These are phyloP conservation scores for Rhyacophila evoluta DNA, from an alignment of 2,888 invertebrate species.

Conservation along the genomic window DNA sequence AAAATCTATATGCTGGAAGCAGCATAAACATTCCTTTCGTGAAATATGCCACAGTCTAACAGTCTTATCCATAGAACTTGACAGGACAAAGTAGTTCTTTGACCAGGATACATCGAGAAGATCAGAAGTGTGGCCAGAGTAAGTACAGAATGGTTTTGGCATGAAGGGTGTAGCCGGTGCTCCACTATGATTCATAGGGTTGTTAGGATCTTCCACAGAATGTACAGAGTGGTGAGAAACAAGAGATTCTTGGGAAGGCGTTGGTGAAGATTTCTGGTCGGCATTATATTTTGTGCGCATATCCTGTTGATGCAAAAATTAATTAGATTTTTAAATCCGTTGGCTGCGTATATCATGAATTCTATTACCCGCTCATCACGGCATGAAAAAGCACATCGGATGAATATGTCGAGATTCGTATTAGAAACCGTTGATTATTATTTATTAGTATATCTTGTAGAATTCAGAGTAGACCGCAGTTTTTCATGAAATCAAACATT, in stretches of 20 bases:
- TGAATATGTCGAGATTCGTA: too few species aligned
- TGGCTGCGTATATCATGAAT: too few species aligned
- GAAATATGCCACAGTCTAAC: constrained; percentile 97
- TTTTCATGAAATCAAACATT: too few species aligned
- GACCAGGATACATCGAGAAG: constrained; percentile 98
- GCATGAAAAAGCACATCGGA: too few species aligned
- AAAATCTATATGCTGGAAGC: constrained; percentile 99
- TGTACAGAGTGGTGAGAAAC: constrained; percentile 73
- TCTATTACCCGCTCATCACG: too few species aligned
- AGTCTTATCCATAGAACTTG: constrained; percentile 98
- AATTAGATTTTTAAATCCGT: not conserved
- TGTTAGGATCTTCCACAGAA: constrained; percentile 74
- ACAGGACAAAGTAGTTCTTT: constrained; percentile 97
- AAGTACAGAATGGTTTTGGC: constrained; percentile 91
- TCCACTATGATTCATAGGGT: constrained; percentile 71
- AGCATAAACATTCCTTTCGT: constrained; percentile 95
- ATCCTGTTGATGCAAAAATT: constrained; percentile 70
- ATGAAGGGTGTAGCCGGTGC: constrained; percentile 81
- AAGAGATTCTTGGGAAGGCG: constrained; percentile 92
- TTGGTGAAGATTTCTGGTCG: constrained; percentile 89
- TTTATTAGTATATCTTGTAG: too few species aligned
- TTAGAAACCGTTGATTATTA: too few species aligned
- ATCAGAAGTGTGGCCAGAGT: constrained; percentile 96
- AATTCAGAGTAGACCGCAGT: too few species aligned
- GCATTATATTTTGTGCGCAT: constrained; percentile 96